Percentiles rank a stretch among this genome's conserved stretches.
phyloP scores from a whole-genome alignment of 2,113 vertebrate genomes.

The Microcebus lehilahytsara region DNA sequence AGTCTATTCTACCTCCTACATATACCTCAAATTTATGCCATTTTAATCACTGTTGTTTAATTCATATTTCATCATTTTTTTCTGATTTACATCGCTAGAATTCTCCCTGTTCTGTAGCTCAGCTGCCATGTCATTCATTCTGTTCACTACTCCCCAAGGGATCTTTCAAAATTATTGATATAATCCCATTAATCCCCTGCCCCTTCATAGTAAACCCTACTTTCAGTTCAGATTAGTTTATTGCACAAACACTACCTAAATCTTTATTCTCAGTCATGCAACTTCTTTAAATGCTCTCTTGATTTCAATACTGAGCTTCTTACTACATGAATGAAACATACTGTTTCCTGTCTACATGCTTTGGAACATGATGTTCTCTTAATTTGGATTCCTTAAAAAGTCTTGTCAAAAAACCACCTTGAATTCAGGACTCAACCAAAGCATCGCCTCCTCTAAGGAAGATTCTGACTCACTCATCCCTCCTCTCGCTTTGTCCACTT shows the following conservation, averaged over 20 bases:
- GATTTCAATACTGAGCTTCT: neutral
- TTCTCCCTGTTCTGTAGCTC: neutral
- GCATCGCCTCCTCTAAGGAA: neutral
- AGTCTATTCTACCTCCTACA: neutral
- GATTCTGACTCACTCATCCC: neutral
- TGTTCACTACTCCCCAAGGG: neutral
- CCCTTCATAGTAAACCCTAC: neutral
- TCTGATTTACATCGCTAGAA: neutral
- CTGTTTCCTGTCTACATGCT: neutral
- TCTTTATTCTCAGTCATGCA: neutral
- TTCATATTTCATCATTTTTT: neutral
- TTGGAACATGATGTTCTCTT: neutral
- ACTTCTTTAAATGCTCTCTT: neutral
- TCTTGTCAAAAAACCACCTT: neutral
- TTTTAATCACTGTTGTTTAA: neutral
- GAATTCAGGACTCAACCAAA: neutral
- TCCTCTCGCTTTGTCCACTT: neutral
- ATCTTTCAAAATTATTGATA: neutral
- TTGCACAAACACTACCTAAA: neutral
- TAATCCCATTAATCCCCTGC: neutral
- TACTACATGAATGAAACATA: neutral
- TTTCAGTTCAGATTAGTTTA: neutral
- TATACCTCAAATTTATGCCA: neutral
- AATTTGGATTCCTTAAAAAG: neutral
- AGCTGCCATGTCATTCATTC: neutral